Evolutionary conservation across 2,888 invertebrate species (phyloP).

Genomic region (Tortrix viridana): DNA sequence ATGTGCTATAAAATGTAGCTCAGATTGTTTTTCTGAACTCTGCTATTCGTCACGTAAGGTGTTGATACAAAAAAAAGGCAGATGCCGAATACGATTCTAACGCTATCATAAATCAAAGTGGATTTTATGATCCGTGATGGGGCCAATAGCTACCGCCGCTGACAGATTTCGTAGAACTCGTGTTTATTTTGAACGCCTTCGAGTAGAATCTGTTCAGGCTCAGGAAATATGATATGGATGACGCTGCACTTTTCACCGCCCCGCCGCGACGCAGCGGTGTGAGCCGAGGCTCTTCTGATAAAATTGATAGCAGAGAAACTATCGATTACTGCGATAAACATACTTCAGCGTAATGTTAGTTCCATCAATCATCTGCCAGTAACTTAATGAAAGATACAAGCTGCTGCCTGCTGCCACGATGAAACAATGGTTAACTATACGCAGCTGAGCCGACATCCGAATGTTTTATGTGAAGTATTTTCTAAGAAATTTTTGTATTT

Average conservation of each 20-base stretch:
- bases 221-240: constrained; percentile 69
- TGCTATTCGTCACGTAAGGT: constrained; percentile 18
- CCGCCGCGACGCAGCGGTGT: constrained; percentile 48
- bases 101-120: constrained; percentile 69
- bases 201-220: constrained; percentile 64
- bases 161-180: constrained; percentile 63
- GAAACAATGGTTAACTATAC: constrained; percentile 59
- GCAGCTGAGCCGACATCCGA: constrained; percentile 49
- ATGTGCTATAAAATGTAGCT: constrained; percentile 29
- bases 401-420: constrained; percentile 59
- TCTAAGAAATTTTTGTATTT: constrained; percentile 49
- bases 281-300: constrained; percentile 59
- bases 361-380: constrained; percentile 72
- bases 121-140: constrained; percentile 59
- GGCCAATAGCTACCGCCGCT: constrained; percentile 60
- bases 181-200: constrained; percentile 77
- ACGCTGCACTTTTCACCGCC: constrained; percentile 67
- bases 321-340: constrained; percentile 76
- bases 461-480: constrained; percentile 45
- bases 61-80: constrained; percentile 48
- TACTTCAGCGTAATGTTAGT: constrained; percentile 65
- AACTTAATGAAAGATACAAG: constrained; percentile 71
- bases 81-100: constrained; percentile 56
- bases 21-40: constrained; percentile 20
- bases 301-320: constrained; percentile 71